Base-by-base conservation (phyloP, 2,113 vertebrate genomes). In the Callocephalon fimbriatum region DNA sequence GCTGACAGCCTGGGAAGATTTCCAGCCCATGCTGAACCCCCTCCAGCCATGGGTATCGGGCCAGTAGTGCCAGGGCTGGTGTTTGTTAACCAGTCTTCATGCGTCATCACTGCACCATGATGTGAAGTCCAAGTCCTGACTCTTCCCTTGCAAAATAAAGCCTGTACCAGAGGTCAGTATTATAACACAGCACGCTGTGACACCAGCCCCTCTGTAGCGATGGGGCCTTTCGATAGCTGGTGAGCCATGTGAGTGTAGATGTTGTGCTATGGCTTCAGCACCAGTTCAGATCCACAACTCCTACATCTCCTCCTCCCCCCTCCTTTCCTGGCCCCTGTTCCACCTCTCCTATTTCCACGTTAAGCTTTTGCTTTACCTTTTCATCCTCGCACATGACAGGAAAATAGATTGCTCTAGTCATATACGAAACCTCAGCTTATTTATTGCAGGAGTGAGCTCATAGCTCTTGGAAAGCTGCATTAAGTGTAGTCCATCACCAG, bases 121-220 rank as follows among this genome's bases (percentile, higher is more conserved):
- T 9, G 37, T 40, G 65, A 88, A 68, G 53, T 16, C 40, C 38
- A 2, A 67, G 35, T 26, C 63, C 59, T 23, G 50, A 45, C 31
- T 84, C 58, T 44, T 84, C 37, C 26, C 38, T 75, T 74, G 42
- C 65, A 90, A 81, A 93, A 85, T 12, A 68, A 59, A 91, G 12
- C 26, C 63, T 19, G 14, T 88, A 63, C 62, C 48, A 35, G 79
- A 51, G 67, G 72, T 72, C 75, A 76, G 37, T 17, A 27, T 5
- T 85, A 61, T 72, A 40, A 82, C 50, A 85, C 0, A 2, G 31
- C 32, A 14, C 0, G 0, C 10, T 23, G 21, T 4, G 3, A 20
- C 65, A 35, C 0, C 2, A 80, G 51, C 4, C 8, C 0, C 2
- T 19, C 32, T 2, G 1, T 17, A 23, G 44, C 21, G 20, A 71